phyloP scores from a whole-genome alignment of 2,888 invertebrate genomes.

The Tipula lateralis region DNA sequence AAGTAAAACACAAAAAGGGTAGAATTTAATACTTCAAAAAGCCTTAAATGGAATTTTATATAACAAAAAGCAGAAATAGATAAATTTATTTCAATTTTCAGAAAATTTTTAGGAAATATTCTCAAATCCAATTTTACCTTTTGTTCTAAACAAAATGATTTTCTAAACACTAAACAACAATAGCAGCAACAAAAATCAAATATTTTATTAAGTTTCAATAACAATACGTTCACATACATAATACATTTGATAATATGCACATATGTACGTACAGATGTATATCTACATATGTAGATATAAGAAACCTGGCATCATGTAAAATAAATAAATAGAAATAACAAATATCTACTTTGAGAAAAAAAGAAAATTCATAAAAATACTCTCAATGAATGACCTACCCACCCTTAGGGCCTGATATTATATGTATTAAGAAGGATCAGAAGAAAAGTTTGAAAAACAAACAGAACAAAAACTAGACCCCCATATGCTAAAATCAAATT shows the following conservation, averaged over 20 bases:
- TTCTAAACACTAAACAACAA: background rate
- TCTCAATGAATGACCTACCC: background rate
- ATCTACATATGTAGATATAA: too few species aligned
- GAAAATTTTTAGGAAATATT: background rate
- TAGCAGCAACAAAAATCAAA: background rate
- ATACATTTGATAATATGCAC: too few species aligned
- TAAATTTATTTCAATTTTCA: constrained; percentile 7
- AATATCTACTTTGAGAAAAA: too few species aligned
- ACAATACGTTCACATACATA: background rate
- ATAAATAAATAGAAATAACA: background rate
- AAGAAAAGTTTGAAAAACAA: background rate
- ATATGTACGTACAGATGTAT: too few species aligned
- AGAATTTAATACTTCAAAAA: background rate
- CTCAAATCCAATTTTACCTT: constrained; percentile 6
- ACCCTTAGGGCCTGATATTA: background rate
- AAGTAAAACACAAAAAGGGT: background rate
- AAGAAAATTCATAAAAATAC: background rate
- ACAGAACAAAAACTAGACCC: background rate
- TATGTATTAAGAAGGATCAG: background rate
- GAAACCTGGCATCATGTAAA: background rate
- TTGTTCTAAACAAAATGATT: background rate
- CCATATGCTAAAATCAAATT: background rate
- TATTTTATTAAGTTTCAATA: constrained; percentile 20
- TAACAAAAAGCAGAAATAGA: background rate
- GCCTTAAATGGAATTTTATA: background rate